phyloP scores from a whole-genome alignment of 2,888 invertebrate species.

The Drosophila mimica region DNA sequence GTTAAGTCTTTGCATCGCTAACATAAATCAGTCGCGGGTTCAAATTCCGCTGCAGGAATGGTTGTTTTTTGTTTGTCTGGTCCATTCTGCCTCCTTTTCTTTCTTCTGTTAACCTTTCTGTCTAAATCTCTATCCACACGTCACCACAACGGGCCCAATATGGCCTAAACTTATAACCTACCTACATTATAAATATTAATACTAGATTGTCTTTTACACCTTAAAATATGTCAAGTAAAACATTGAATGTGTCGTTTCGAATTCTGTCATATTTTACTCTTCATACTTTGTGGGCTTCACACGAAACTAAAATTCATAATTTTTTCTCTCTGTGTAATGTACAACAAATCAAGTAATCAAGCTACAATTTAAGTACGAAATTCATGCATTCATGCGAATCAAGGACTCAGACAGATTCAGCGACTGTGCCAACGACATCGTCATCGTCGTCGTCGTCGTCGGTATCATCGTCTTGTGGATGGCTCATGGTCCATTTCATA shows the following conservation, averaged over 20 bases:
- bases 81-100: too few species aligned
- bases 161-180: too few species aligned
- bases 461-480: slow-evolving; percentile 24
- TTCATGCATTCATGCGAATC: neutral
- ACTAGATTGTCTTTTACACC: neutral
- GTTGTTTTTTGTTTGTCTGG: too few species aligned
- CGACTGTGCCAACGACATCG: slow-evolving; percentile 7
- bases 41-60: too few species aligned
- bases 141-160: too few species aligned
- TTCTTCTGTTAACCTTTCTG: too few species aligned
- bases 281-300: neutral
- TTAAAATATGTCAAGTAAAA: neutral
- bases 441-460: slow-evolving; percentile 16
- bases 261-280: neutral
- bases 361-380: neutral
- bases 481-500: slow-evolving; percentile 61
- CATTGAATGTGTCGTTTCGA: neutral
- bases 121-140: too few species aligned
- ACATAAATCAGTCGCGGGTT: too few species aligned
- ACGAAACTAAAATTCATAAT: neutral
- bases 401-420: slow-evolving; percentile 5
- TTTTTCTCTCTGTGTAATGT: neutral
- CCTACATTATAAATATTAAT: neutral
- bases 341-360: neutral
- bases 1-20: too few species aligned